Percentiles rank a stretch among this genome's conserved stretches.
Conservation (phyloP, 2,113 vertebrate species). For the Crotalus horridus region DNA sequence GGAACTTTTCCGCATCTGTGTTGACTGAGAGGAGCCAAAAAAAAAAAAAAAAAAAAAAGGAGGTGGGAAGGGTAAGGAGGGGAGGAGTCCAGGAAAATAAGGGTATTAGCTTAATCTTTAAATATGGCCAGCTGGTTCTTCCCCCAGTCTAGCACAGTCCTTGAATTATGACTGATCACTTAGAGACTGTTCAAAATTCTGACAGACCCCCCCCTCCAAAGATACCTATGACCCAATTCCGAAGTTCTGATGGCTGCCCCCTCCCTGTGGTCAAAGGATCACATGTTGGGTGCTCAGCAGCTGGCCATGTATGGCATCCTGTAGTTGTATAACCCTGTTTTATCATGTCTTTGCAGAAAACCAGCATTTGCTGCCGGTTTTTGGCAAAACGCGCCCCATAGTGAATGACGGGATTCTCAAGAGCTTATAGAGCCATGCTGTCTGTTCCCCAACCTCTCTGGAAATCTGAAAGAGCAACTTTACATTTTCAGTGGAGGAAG, state of each 20-base stretch:
- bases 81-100: not conserved
- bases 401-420: no score
- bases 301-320: not conserved
- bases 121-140: not conserved
- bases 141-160: not conserved
- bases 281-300: not conserved
- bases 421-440: rapidly evolving
- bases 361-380: not conserved
- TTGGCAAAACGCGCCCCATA: not conserved
- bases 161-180: not conserved
- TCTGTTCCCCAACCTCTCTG: not conserved
- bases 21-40: slow-evolving; percentile 17
- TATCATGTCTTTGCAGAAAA: not conserved
- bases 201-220: not conserved
- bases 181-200: not conserved
- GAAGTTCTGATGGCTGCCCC: not conserved
- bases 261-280: not conserved
- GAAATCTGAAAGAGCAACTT: slow-evolving; percentile 17
- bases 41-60: no score
- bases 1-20: slow-evolving; percentile 73
- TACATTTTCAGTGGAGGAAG: slow-evolving; percentile 67
- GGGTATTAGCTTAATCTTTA: not conserved
- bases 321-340: not conserved
- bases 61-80: not conserved
- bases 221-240: not conserved